Evolutionary conservation across 1,140 invertebrate species (phyloP), one percentile per base, ranked within the genome.

Genomic region (Vanessa tameamea): DNA sequence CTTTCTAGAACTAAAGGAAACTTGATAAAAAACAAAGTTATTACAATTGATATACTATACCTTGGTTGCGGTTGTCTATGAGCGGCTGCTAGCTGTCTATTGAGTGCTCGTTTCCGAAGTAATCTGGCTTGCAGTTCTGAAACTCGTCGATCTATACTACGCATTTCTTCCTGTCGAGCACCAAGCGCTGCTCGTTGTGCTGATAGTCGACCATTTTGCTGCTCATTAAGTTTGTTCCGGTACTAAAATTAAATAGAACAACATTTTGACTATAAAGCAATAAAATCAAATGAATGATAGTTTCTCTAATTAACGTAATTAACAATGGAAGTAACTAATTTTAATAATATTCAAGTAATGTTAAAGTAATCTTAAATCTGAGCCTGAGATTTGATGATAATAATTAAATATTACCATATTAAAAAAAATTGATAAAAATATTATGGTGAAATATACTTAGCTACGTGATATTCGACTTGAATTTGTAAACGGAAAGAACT

Each of bases 141-240:
- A 84, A 99, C 99, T 70, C 98, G 94, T 77, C 97, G 95, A 92
- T 99, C 98, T 84, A 99, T 98, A 65, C 96, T 95, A 16, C 96
- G 94, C 93, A 99, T 96, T 90, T 99, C 98, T 72, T 97, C 97
- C 85, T 98, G 97, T 31, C 97, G 92, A 78, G 97, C 96, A 16
- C 96, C 95, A 77, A 99, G 90, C 16, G 97, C 96, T 77, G 98
- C 96, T 61, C 97, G 94, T 91, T 99, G 98, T 78, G 97, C 95
- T 65, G 96, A 95, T 68, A 99, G 94, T 72, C 97, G 94, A 50
- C 96, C 96, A 87, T 97, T 98, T 91, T 99, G 98, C 86, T 99
- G 97, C 87, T 99, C 97, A 89, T 98, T 98, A 87, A 99, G 93
- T 89, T 99, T 98, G 92, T 99, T 99, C 26, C 98, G 97, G 89